Base-by-base conservation (phyloP, 2,888 invertebrate species). In the Aphodius sticticus region DNA sequence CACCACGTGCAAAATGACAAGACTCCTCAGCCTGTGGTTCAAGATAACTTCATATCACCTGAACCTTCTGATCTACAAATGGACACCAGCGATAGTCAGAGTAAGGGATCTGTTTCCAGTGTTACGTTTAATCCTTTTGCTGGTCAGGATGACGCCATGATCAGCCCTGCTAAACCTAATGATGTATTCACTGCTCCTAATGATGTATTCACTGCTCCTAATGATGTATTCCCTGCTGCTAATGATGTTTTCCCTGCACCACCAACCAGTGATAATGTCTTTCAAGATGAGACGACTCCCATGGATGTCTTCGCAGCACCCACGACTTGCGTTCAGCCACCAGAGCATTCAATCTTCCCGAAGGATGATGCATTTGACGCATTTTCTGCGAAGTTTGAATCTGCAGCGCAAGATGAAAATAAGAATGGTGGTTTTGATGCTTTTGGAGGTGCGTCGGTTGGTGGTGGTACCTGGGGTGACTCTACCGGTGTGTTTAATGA, bases 341-440 rank as follows among this genome's bases (percentile, higher is more conserved):
- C 53, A 14, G 38, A n/a, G n/a, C 79, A 84, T 77, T 81, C 76
- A 6, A 78, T 80, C 36, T 53, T 79, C 15, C 78, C 76, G 6
- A 81, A 80, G 70, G 80, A 82, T 15, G 94, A 94, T 83, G 93
- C 93, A 36, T 97, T 97, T 84, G 97, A 97, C 88, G 97, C 96
- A 0, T 97, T 97, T 85, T 94, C 96, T 3, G 95, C 96, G 1
- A 96, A 97, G 88, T 97, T 97, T 85, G 97, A 97, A 84, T 94
- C 93, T 69, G 94, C 93, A 6, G 90, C 90, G 0, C 91, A 90
- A 84, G 89, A 90, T 7, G 91, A 90, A 72, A 85, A 87, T 69
- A 88, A 86, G 69, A 88, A 87, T 35, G 92, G 90, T 78, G 92
- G 90, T 77, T 92, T 91, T 84, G 92, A 92, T 85, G 91, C 92